Conservation (phyloP, 2,888 invertebrate genomes). For the Ctena decussata region DNA sequence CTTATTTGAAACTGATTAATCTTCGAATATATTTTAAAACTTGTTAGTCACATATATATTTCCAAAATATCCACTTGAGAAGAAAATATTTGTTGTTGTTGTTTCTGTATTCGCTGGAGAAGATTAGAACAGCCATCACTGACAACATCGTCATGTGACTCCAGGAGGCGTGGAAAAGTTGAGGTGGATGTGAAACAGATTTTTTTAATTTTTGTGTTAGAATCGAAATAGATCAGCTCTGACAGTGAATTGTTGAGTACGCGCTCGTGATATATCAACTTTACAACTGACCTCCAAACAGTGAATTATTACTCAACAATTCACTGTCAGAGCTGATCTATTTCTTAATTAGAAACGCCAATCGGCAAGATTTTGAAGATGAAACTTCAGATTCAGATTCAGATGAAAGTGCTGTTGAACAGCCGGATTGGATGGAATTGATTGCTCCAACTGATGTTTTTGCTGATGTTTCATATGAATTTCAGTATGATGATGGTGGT, state of each 20-base stretch:
- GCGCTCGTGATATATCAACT: no score
- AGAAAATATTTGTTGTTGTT: neutral
- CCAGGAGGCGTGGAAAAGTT: no score
- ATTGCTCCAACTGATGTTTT: conserved; percentile 30
- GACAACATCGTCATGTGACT: no score
- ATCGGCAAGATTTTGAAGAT: neutral
- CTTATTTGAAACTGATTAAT: neutral
- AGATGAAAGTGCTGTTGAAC: neutral
- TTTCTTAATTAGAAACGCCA: neutral
- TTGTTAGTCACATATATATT: neutral
- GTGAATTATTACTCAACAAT: no score
- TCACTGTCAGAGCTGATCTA: no score
- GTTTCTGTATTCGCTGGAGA: neutral
- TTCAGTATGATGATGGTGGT: conserved; percentile 66
- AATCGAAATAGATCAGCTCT: no score
- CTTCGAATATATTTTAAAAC: neutral
- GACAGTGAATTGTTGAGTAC: no score
- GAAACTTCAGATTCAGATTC: conserved; percentile 6
- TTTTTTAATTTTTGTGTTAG: no score
- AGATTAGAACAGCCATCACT: neutral
- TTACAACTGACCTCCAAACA: no score
- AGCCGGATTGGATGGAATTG: conserved; percentile 66
- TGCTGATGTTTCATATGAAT: conserved; percentile 24
- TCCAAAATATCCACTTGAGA: neutral
- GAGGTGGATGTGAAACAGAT: no score